Percentiles rank a stretch among this genome's conserved stretches.
Conservation (phyloP, 1,140 invertebrate species). For the Procambarus virginalis region DNA sequence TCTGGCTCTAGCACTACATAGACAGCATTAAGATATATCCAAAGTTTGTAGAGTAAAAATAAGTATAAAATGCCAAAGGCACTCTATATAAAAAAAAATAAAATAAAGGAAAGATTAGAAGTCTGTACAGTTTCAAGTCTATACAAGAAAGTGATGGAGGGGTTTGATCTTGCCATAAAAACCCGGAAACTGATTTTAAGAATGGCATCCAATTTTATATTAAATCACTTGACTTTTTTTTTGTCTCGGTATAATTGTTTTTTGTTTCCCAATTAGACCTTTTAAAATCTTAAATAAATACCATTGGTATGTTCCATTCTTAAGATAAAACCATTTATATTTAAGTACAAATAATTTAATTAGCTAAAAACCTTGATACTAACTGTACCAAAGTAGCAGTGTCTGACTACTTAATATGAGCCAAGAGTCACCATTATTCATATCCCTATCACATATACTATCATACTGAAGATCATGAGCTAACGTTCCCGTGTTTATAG, state of each 20-base stretch:
- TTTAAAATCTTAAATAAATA: not conserved
- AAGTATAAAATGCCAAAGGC: constrained; percentile 65
- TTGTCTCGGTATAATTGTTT: not conserved
- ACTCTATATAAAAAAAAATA: constrained; percentile 61
- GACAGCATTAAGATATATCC: constrained; percentile 53
- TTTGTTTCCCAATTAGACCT: not conserved
- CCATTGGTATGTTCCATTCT: not conserved
- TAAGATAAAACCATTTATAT: constrained; percentile 26
- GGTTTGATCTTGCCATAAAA: constrained; percentile 18
- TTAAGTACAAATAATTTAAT: constrained; percentile 18
- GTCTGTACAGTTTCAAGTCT: constrained; percentile 43
- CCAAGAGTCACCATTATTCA: constrained; percentile 2
- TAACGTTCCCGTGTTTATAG: not conserved
- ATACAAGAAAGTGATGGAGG: constrained; percentile 51
- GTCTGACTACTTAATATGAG: constrained; percentile 19
- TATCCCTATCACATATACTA: not conserved
- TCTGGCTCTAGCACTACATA: constrained; percentile 20
- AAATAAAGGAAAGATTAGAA: constrained; percentile 36
- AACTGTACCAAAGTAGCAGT: constrained; percentile 49
- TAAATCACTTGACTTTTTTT: not conserved
- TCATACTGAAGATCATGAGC: not conserved
- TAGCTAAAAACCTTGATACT: constrained; percentile 53
- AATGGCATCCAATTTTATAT: not conserved
- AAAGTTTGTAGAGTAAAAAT: constrained; percentile 63
- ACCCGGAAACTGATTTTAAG: not conserved